Evolutionary conservation across 2,888 invertebrate species (phyloP).

Genomic region (Netelia fuscicornis): DNA sequence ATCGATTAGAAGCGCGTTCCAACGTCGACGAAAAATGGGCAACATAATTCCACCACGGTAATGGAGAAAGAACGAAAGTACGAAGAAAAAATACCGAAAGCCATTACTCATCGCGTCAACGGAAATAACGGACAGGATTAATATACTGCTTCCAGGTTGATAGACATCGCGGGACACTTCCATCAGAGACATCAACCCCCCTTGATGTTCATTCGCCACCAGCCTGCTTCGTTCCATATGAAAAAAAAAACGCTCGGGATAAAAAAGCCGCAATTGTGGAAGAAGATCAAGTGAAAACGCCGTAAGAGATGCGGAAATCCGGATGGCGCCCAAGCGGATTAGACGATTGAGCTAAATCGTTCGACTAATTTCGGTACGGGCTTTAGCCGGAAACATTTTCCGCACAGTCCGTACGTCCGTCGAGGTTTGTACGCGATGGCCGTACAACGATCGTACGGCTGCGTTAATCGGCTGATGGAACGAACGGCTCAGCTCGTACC

Average conservation of each 20-base stretch:
- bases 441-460: slow-evolving; percentile 40
- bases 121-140: background rate
- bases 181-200: slow-evolving; percentile 10
- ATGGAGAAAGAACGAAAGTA: background rate
- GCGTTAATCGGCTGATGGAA: slow-evolving; percentile 17
- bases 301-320: too few relatives aligned
- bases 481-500: background rate
- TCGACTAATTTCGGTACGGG: slow-evolving; percentile 36
- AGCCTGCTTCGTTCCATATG: background rate
- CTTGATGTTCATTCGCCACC: background rate
- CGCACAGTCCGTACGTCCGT: background rate
- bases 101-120: slow-evolving; percentile 23
- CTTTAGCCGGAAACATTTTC: background rate
- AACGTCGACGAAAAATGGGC: too few relatives aligned
- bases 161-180: slow-evolving; percentile 22
- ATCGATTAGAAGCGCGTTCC: too few relatives aligned
- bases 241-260: background rate
- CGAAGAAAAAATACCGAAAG: slow-evolving; percentile 3
- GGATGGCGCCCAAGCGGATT: background rate
- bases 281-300: too few relatives aligned
- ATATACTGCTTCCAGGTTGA: slow-evolving; percentile 8
- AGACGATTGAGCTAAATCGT: slow-evolving; percentile 35
- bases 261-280: too few relatives aligned
- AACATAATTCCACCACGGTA: background rate
- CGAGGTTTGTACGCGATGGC: slow-evolving; percentile 17